phyloP scores from a whole-genome alignment of 2,888 invertebrate species.

The Meteorus colon region DNA sequence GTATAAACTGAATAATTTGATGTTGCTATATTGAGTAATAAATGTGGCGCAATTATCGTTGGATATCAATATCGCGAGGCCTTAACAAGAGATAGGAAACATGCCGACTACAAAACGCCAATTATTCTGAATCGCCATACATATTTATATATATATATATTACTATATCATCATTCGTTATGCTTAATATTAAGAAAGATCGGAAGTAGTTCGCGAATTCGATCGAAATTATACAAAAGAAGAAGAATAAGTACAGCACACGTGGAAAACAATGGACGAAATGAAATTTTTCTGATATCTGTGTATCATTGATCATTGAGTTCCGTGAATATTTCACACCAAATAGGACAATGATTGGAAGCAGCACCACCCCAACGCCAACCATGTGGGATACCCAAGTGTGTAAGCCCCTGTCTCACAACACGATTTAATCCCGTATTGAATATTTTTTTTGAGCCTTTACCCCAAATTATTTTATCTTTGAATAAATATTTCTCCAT shows the following conservation, averaged over 20 bases:
- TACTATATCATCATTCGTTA: constrained; percentile 21
- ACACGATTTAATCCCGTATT: constrained; percentile 77
- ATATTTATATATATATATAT: constrained; percentile 46
- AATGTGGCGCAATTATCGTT: constrained; percentile 32
- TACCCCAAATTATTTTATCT: constrained; percentile 57
- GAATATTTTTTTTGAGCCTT: constrained; percentile 50
- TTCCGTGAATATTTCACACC: constrained; percentile 79
- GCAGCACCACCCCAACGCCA: constrained; percentile 89
- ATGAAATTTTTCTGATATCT: constrained; percentile 1
- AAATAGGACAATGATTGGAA: constrained; percentile 84
- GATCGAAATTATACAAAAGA: neutral
- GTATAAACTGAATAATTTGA: constrained; percentile 36
- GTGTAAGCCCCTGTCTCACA: constrained; percentile 82
- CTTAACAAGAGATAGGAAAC: constrained; percentile 24
- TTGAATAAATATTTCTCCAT: constrained; percentile 51
- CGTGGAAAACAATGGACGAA: neutral
- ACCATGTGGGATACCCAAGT: constrained; percentile 86
- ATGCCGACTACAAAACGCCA: constrained; percentile 24
- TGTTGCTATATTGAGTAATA: neutral
- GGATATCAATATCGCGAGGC: constrained; percentile 27
- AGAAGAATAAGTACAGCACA: constrained; percentile 22
- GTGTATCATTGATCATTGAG: constrained; percentile 48
- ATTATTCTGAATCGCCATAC: neutral
- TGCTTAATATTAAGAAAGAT: neutral
- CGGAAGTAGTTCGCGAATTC: constrained; percentile 1